Conservation (phyloP, 2,113 vertebrate genomes). For the Sigmodon hispidus region DNA sequence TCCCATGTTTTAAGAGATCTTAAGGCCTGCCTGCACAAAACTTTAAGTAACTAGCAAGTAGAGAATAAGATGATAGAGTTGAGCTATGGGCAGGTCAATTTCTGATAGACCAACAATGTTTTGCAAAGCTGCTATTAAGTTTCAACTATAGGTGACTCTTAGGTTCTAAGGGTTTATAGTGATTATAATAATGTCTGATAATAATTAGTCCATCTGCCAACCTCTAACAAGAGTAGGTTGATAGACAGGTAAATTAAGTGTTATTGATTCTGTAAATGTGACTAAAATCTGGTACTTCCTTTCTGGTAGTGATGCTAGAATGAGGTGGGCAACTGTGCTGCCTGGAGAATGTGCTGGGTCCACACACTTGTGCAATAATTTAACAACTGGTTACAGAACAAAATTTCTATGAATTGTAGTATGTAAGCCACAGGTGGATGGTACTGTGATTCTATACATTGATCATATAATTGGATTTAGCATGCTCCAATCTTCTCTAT, state of each 20-base stretch:
- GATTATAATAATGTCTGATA: not conserved
- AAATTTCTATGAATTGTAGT: not conserved
- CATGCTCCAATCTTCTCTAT: not conserved
- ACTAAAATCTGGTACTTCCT: slow-evolving; percentile 20
- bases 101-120: not conserved
- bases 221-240: not conserved
- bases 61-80: not conserved
- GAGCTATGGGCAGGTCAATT: not conserved
- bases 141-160: not conserved
- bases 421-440: not conserved
- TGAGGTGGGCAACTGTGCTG: not conserved
- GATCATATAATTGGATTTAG: not conserved
- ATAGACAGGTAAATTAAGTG: not conserved
- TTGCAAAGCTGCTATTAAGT: slow-evolving; percentile 11
- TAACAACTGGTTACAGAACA: not conserved
- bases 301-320: not conserved
- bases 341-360: not conserved
- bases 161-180: not conserved
- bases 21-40: not conserved
- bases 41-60: slow-evolving; percentile 15
- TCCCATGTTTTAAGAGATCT: not conserved
- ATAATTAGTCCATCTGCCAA: not conserved
- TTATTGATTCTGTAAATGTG: not conserved
- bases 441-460: not conserved
- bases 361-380: not conserved